Base-by-base conservation (phyloP, 2,888 invertebrate species). In the Coenonympha arcania region DNA sequence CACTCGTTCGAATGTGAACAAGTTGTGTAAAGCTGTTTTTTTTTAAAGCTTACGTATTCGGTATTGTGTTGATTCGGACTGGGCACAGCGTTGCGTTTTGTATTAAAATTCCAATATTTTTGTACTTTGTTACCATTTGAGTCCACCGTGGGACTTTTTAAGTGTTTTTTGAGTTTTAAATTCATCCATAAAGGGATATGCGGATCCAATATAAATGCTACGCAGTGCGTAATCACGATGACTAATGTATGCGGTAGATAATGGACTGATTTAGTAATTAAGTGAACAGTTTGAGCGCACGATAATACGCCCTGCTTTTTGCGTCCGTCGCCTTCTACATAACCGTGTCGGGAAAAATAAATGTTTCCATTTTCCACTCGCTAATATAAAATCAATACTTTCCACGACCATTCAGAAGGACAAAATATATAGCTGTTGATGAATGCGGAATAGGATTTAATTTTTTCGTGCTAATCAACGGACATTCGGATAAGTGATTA, bases 21-120 rank as follows among this genome's bases (percentile, higher is more conserved):
- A 76, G 81, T 83, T 82, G 79, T 80, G 75, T 81, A 80, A 80
- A 81, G 75, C 78, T 82, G 79, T 79, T 81, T 75, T 79, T 79
- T 81, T 75, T 76, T 72, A 71, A 71, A 70, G 71, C 77, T 78
- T 76, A 77, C 78, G 80, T 79, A 76, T 74, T 69, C 73, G 71
- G 67, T 69, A 70, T n/a, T n/a, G n/a, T n/a, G n/a, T n/a, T n/a
- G n/a, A 76, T 67, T 63, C 66, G 67, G 71, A 68, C 63, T 71
- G 66, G 68, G 69, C 68, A 69, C 42, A 51, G 69, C 65, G 68
- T 69, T 72, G 68, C 53, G 37, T 44, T 52, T n/a, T n/a, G n/a
- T n/a, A 11, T 48, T 30, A 50, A 40, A 42, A 40, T 51, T 33
- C 24, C 20, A 34, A 47, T 19, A 31, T 31, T 43, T 31, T 43